These are phyloP conservation scores for Cephus pygmeus DNA, from an alignment of 2,888 invertebrate genomes.

Conservation along the genomic window DNA sequence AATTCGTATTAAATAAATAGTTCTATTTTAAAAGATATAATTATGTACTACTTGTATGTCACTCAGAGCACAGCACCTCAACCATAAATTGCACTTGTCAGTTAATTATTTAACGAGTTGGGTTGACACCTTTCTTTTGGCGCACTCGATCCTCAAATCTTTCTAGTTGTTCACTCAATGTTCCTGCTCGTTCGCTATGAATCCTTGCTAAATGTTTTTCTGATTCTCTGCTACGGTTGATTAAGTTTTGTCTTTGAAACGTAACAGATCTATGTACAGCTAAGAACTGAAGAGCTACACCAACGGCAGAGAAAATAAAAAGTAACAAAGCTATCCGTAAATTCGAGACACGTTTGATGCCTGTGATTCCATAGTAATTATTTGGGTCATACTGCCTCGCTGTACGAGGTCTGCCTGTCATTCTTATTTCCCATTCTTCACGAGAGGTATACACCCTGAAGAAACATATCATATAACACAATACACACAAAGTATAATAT, in stretches of 20 bases:
- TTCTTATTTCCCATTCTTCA: conserved; percentile 19
- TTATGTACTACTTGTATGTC: neutral
- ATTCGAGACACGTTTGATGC: conserved; percentile 73
- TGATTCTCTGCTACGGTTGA: conserved; percentile 63
- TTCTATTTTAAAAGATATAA: neutral
- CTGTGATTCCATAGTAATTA: conserved; percentile 75
- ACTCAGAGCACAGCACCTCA: neutral
- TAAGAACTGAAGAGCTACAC: conserved; percentile 71
- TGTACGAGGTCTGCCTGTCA: conserved; percentile 15
- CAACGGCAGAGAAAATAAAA: conserved; percentile 70
- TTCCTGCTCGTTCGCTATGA: neutral
- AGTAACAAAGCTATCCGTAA: conserved; percentile 71
- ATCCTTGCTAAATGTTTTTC: conserved; percentile 69
- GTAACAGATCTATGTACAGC: conserved; percentile 71
- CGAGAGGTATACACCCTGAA: conserved; percentile 3
- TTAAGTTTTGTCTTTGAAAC: conserved; percentile 66
- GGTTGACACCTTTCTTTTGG: neutral
- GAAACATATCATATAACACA: neutral
- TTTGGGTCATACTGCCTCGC: conserved; percentile 36
- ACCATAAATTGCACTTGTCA: neutral
- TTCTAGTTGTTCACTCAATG: conserved; percentile 66
- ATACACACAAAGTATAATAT: neutral
- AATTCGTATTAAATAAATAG: neutral
- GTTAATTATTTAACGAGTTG: neutral
- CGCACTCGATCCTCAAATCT: conserved; percentile 35